Evolutionary conservation across 2,888 invertebrate species (phyloP).

Genomic region (Agrilus mali): DNA sequence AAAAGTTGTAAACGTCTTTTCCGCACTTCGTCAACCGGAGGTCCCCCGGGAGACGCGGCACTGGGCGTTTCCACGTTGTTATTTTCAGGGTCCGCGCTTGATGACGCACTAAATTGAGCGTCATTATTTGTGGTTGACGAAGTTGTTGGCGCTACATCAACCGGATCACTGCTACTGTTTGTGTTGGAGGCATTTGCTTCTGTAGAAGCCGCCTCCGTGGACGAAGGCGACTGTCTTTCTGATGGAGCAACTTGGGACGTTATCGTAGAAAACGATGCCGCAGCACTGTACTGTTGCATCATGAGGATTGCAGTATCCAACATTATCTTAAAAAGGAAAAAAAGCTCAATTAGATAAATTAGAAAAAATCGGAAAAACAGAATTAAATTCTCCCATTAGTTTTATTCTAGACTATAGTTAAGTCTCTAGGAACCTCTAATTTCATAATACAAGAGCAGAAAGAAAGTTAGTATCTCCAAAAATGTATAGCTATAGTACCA

Average conservation of each 20-base stretch:
- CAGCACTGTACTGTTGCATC: conserved; percentile 84
- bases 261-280: conserved; percentile 38
- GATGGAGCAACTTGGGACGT: conserved; percentile 14
- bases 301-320: conserved; percentile 87
- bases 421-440: no score
- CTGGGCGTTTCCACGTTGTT: no score
- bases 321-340: conserved; percentile 53
- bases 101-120: background rate
- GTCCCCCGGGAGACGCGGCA: background rate
- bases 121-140: background rate
- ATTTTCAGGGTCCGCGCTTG: conserved; percentile 2
- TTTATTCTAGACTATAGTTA: no score
- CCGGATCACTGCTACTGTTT: conserved; percentile 1
- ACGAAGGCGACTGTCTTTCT: conserved; percentile 2
- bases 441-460: no score
- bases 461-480: no score
- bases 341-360: background rate
- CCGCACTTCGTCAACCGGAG: conserved; percentile 52
- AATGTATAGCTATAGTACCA: no score
- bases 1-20: conserved; percentile 69
- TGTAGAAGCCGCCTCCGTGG: conserved; percentile 2
- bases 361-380: background rate
- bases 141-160: background rate
- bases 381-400: background rate
- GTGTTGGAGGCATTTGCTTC: conserved; percentile 3